Evolutionary conservation across 1,140 invertebrate genomes (phyloP), one percentile per base, ranked within the genome.

Genomic region (Diploscapter pachys): DNA sequence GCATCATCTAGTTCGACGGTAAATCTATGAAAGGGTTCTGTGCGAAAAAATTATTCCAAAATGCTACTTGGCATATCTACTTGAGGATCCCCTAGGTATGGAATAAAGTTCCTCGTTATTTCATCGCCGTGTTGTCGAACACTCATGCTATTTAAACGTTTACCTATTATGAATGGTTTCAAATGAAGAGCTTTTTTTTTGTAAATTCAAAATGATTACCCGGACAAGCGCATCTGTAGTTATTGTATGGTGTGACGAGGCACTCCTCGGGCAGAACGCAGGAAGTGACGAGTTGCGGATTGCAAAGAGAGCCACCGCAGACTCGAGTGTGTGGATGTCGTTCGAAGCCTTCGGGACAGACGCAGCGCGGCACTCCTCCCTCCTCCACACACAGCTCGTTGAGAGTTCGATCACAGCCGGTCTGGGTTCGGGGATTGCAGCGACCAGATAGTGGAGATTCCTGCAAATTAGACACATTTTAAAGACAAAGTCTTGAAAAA

Each of bases 241-340:
- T 85, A 55, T 78, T 77, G 70, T 73, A 82, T 9, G 81, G 81
- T 52, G 81, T 82, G 52, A 76, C 57, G 11, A 63, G 64, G 66
- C 82, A 84, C 4, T 84, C 63, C 76, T 85, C 83, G 6, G 84
- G 83, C 73, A 81, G 62, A 11, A 80, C 82, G 61, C 83, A 85
- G 4, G 84, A 85, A n/a, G 83, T 85, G 5, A 74, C 63, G 4
- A 85, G 66, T 76, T 83, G 82, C 50, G 75, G 73, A 65, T 80
- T 80, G 80, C 83, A 84, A 52, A 81, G 71, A 13, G 82, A 79
- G 48, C 83, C 83, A 53, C 83, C 83, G 75, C 83, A 85, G 49
- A 85, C 81, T 51, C 77, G 75, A 51, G 83, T 86, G 8, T 80
- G 62, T 61, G 83, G 83, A 75, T 85, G 83, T 48, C 84, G 77